These are phyloP conservation scores for Drosophila ustulata DNA, from an alignment of 2,888 invertebrate species.

Conservation along the genomic window DNA sequence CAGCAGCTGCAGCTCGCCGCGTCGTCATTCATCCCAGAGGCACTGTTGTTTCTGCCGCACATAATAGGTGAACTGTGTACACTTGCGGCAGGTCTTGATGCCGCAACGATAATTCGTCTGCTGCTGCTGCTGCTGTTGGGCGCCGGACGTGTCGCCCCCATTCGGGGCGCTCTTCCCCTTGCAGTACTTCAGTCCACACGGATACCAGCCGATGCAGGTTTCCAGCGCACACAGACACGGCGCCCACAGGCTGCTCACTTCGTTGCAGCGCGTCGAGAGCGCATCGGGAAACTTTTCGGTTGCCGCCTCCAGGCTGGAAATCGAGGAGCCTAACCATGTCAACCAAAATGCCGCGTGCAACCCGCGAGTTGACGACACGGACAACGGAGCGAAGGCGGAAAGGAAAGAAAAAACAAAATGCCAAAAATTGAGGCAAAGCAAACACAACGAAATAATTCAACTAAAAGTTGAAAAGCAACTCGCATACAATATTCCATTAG, in stretches of 20 bases:
- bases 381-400: background rate
- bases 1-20: constrained; percentile 83
- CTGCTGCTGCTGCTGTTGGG: constrained; percentile 60
- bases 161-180: constrained; percentile 89
- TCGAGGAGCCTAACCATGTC: constrained; percentile 87
- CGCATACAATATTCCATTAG: constrained; percentile 7
- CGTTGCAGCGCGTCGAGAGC: constrained; percentile 87
- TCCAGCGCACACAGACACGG: constrained; percentile 95
- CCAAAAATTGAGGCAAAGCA: background rate
- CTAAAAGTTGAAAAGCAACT: constrained; percentile 22
- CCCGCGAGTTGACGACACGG: background rate
- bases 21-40: constrained; percentile 91
- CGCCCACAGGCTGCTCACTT: constrained; percentile 89
- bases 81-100: constrained; percentile 97
- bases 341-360: constrained; percentile 3
- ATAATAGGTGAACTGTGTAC: constrained; percentile 94
- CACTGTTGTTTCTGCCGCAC: constrained; percentile 93
- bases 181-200: constrained; percentile 97
- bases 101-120: constrained; percentile 94
- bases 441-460: background rate
- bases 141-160: constrained; percentile 71
- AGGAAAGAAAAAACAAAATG: background rate
- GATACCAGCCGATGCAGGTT: constrained; percentile 97
- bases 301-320: constrained; percentile 89
- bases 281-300: constrained; percentile 89